Evolutionary conservation across 2,113 vertebrate species (phyloP), one percentile per base, ranked within the genome.

Genomic region (Entosphenus tridentatus): DNA sequence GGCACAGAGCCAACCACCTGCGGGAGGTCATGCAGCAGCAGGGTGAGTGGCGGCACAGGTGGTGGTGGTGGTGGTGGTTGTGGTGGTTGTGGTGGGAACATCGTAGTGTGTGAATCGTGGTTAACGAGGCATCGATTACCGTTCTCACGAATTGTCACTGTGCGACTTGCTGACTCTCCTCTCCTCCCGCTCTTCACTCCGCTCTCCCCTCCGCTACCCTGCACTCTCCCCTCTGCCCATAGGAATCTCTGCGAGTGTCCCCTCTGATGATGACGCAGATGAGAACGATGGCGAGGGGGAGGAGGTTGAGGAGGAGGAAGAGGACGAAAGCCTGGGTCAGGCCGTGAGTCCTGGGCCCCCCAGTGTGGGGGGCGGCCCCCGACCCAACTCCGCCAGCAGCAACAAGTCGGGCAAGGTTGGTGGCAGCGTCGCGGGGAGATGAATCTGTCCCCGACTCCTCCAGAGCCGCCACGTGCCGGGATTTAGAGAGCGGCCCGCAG

Each of bases 11-110:
- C 3, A 39, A 39, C 21, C 21, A 86, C 72, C 82, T 97, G 16
- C 88, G 88, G 9, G 83, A 93, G 73, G 78, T 91, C 71, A 80
- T 97, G 67, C 80, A 88, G 72, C 87, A 85, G 75, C 80, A 82
- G 72, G 91, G 92, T 93, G 71, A 76, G 77, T 55, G 57, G 8
- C 58, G 18, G 16, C 16, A 18, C 62, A 67, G 9, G 18, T n/a
- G 18, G 62, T 67, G 62, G 21, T 39, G 21, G 21, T 39, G 21
- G 21, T 39, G 18, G 62, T 67, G 62, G 21, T 39, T 3, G 21
- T 39, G 21, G 21, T 39, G 21, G 21, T 39, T 39, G 21, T 39
- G 18, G 62, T 16, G 18, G 8, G 62, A 18, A 10, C 8, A n/a
- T 16, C 8, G n/a, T 67, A 16, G n/a, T 18, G 18, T 9, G 10